Base-by-base conservation (phyloP, 2,888 invertebrate genomes). In the Trichogramma dendrolimi region DNA sequence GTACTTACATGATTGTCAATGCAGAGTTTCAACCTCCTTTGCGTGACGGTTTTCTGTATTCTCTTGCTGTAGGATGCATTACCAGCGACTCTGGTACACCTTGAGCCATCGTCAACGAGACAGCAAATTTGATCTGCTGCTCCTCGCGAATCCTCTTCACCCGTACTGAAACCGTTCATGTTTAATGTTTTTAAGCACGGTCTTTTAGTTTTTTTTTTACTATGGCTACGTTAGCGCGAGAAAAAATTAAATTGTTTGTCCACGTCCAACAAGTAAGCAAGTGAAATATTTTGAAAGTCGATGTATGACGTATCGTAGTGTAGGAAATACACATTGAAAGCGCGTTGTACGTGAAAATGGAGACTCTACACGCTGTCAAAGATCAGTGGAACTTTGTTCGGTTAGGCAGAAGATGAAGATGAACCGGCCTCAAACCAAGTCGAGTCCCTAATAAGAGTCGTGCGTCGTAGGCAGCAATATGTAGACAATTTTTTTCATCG, bases 1-100 rank as follows among this genome's bases (percentile, higher is more conserved):
- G 42, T 58, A 80, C 84, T 81, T 80, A 90, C 91, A 75, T 84
- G 84, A 69, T 84, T 87, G 81, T 96, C 96, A 71, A 92, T 88
- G 78, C 88, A 89, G 49, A 97, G 86, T 78, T 94, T 94, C 49
- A 97, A 86, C 73, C 92, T 87, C 73, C 94, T 86, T 76, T 95
- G 94, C 58, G 92, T 90, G 44, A 96, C 96, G 61, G 92, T 96
- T 80, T 96, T 96, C 81, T 96, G 96, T 73, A 97, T 94, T 70
- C 96, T 87, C 80, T 97, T 96, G 81, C 94, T 96, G 82, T 96
- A 97, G 52, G 94, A 92, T 70, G 97, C 97, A 84, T 94, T 94
- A 67, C 94, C 94, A 70, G 94, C 96, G 61, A 89, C 86, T 75
- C 94, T 87, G 68, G 87, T 85, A 81, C 96, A 97, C 69, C 94